Evolutionary conservation across 2,113 vertebrate species (phyloP).

Genomic region (Phrynosoma platyrhinos): DNA sequence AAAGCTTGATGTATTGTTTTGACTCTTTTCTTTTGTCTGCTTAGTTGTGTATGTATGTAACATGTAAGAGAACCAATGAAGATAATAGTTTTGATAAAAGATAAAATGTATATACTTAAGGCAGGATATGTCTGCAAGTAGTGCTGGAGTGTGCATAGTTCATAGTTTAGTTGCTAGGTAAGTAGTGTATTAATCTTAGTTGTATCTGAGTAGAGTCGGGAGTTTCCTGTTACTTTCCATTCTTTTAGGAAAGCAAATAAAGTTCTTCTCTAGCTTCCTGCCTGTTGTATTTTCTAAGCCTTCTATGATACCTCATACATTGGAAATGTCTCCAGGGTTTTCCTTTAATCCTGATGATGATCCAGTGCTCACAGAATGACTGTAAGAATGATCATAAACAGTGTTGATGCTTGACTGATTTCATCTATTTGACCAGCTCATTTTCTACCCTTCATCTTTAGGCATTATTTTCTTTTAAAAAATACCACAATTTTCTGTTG

Average conservation of each 20-base stretch:
- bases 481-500: conserved; percentile 60
- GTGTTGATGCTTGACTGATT: conserved; percentile 37
- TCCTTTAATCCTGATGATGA: conserved; percentile 21
- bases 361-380: neutral
- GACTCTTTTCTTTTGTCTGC: conserved; percentile 45
- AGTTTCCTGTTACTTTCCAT: neutral
- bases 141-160: neutral
- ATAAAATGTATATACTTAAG: conserved; percentile 40
- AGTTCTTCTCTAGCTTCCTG: neutral
- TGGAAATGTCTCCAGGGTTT: conserved; percentile 31
- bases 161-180: neutral
- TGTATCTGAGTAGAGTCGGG: neutral
- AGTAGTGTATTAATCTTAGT: neutral
- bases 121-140: conserved; percentile 39
- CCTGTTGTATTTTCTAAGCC: neutral
- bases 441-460: conserved; percentile 60
- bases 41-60: neutral
- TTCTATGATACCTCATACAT: neutral
- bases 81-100: conserved; percentile 15
- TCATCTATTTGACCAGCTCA: conserved; percentile 51
- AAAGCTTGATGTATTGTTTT: conserved; percentile 43
- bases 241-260: neutral
- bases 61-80: conserved; percentile 38
- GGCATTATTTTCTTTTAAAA: conserved; percentile 38
- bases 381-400: neutral